A percentile compares a stretch with the other conserved stretches of the same genome.
phyloP scores from a whole-genome alignment of 1,140 invertebrate genomes.

The Drosophila chauvacae region DNA sequence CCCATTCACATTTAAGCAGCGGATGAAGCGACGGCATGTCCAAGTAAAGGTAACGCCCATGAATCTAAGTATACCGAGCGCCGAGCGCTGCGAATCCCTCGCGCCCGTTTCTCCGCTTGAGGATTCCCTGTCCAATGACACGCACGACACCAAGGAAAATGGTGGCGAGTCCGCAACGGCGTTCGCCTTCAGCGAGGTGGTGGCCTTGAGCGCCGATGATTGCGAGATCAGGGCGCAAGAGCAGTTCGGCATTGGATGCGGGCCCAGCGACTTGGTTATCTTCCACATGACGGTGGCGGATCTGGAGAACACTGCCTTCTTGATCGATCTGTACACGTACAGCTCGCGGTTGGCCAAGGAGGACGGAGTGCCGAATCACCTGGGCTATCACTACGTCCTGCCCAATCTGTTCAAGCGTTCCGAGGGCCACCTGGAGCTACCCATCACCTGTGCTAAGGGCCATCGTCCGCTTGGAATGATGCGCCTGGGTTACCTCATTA shows the following conservation, averaged over 20 bases:
- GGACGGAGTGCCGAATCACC: constrained; percentile 90
- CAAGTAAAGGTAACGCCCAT: constrained; percentile 92
- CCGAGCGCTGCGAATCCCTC: constrained; percentile 57
- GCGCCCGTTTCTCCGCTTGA: constrained; percentile 81
- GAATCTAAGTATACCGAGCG: constrained; percentile 87
- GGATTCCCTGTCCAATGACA: constrained; percentile 87
- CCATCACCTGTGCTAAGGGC: constrained; percentile 93
- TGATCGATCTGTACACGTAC: constrained; percentile 88
- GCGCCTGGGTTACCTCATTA: constrained; percentile 86
- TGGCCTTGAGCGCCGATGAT: constrained; percentile 87
- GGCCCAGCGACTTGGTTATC: constrained; percentile 90
- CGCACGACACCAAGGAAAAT: constrained; percentile 85
- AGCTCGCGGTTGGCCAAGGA: constrained; percentile 86
- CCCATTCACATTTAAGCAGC: constrained; percentile 92
- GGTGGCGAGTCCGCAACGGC: constrained; percentile 85
- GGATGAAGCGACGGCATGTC: constrained; percentile 89
- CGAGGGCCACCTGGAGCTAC: constrained; percentile 91
- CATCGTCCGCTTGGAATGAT: constrained; percentile 94
- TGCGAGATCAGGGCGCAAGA: constrained; percentile 89
- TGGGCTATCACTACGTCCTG: constrained; percentile 94
- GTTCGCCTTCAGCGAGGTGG: constrained; percentile 87
- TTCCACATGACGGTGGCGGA: constrained; percentile 92
- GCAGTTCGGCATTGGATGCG: constrained; percentile 92
- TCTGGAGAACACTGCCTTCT: constrained; percentile 90
- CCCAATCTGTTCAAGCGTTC: constrained; percentile 89